Evolutionary conservation across 2,113 vertebrate species (phyloP), one percentile per base, ranked within the genome.

Genomic region (Serilophus lunatus): DNA sequence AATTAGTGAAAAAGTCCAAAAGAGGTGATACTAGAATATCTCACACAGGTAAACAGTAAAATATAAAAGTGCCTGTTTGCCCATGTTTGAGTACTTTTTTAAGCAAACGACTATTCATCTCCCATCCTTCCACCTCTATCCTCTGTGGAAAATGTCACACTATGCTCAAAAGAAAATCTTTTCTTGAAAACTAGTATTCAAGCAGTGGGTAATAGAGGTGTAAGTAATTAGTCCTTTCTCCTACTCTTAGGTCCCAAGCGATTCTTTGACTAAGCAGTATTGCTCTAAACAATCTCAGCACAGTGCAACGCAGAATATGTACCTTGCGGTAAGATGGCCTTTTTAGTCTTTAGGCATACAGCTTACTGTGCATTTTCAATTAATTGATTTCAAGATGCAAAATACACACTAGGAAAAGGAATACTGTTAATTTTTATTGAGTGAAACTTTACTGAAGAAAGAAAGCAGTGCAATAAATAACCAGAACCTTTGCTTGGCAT

Each of bases 381-480:
- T 88, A 71, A 96, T 95, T 97, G 94, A 96, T 97, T 97, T 95
- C 70, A 45, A 82, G 18, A 95, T 91, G 90, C 77, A 85, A 96
- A 97, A 81, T 95, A 82, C 19, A 68, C 71, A 93, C 36, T 24
- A 50, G 29, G 28, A 96, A 93, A 92, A 97, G 25, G 0, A 12
- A 72, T 90, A 86, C 42, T 71, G 23, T 64, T 95, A 84, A 88
- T 94, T 97, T 98, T 91, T 96, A 88, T 95, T 93, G 80, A 97
- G 81, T 94, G 84, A 95, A 92, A 72, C 56, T 38, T 42, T 92
- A 75, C 86, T 87, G 94, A 93, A 88, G 64, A 78, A 49, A 88
- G 71, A 86, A 97, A 53, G 42, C 51, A 85, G 33, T 64, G 33
- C 86, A 96, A 97, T 97, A 98, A 97, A 98, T 97, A 93, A 96